Conservation (phyloP, 2,888 invertebrate species). For the Fragum whitleyi region DNA sequence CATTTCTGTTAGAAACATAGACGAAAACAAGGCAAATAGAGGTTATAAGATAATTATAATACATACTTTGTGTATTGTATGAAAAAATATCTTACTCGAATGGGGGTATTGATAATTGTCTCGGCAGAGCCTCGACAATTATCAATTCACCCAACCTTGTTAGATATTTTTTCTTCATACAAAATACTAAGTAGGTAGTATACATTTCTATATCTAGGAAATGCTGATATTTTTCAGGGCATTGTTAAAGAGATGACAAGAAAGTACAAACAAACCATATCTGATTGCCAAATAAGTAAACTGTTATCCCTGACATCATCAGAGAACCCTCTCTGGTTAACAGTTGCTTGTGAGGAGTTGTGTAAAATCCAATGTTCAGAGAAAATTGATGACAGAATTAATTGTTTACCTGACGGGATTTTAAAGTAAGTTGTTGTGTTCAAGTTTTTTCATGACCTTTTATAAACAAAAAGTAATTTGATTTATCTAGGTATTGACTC, state of each 20-base stretch:
- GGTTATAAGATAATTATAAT: no score
- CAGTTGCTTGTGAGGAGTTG: conserved; percentile 84
- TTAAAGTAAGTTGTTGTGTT: conserved; percentile 78
- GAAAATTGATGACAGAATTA: conserved; percentile 80
- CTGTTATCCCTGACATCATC: conserved; percentile 80
- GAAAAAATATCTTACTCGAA: no score
- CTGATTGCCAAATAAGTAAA: conserved; percentile 75
- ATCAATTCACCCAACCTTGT: no score
- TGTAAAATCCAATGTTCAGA: conserved; percentile 76
- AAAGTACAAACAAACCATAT: conserved; percentile 73
- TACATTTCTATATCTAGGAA: no score
- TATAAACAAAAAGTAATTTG: neutral
- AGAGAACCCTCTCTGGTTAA: conserved; percentile 84
- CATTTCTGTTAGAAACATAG: no score
- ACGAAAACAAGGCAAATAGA: no score
- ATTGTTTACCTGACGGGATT: conserved; percentile 81
- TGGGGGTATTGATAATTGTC: no score
- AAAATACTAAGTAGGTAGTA: no score
- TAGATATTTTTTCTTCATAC: no score
- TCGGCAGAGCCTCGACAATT: no score
- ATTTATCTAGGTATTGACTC: no score
- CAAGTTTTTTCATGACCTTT: neutral
- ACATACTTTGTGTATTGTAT: no score
- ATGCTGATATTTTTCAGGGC: conserved; percentile 57
- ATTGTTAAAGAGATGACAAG: conserved; percentile 79